Evolutionary conservation across 2,888 invertebrate species (phyloP), one percentile per base, ranked within the genome.

Genomic region (Tridacna gigas): DNA sequence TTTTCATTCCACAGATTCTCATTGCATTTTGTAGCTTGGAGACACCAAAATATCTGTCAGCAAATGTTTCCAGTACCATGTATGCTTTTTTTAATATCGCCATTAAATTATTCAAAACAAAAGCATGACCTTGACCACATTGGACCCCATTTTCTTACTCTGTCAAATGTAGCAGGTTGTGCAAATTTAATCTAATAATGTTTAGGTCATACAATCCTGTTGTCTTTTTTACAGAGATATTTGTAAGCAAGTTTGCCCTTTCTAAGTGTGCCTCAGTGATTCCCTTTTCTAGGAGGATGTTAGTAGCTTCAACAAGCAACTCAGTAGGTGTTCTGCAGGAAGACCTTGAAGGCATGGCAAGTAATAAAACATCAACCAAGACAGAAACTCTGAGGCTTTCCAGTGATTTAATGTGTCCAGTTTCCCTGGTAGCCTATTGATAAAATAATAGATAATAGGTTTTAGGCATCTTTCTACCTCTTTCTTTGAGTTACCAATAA

Each of bases 51-150:
- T 56, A 88, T 80, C 51, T 86, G 80, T 15, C 47, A 60, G 65
- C 80, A 88, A 13, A 84, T 83, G 83, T 86, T 83, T 13, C 86
- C 88, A 18, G 84, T 88, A 13, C 84, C 88, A 83, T 86, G 83
- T 20, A 88, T 45, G 20, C 75, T 61, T 18, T 79, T 79, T 37
- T 79, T 83, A 11, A 88, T 81, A 47, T 82, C 79, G 0, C 86
- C 88, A 77, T 89, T 89, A 28, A 86, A 86, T 15, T 81, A 86
- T n/a, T 87, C 89, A 48, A 87, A 89, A 11, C 77, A 25, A 75
- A 87, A 87, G 67, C 87, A 87, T 12, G 87, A 89, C 85, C 86
- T 87, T 61, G 81, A 79, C 89, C 89, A 87, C 12, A 89, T 28
- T 22, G 89, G 89, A 18, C 89, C 87, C 82, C 84, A 84, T 56